phyloP scores from a whole-genome alignment of 2,113 vertebrate species.

The Prionailurus viverrinus region DNA sequence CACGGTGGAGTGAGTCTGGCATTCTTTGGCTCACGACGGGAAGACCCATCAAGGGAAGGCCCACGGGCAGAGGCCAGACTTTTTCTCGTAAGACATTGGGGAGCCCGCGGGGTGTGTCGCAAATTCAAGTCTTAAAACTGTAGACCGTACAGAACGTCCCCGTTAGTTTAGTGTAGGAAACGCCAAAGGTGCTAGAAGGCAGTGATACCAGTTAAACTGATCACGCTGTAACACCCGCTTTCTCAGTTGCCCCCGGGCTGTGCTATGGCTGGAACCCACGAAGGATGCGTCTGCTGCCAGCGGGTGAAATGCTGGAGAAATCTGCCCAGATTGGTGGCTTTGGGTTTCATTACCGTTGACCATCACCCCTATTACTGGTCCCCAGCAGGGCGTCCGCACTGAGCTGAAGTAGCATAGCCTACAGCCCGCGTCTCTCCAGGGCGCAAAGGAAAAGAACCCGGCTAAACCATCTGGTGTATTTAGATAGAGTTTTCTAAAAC shows the following conservation, averaged over 20 bases:
- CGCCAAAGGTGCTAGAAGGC: not conserved
- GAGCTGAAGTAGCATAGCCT: not conserved
- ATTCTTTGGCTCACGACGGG: rapidly evolving
- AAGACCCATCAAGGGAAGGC: rapidly evolving
- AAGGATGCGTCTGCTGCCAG: rapidly evolving
- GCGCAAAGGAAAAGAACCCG: not conserved
- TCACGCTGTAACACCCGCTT: rapidly evolving
- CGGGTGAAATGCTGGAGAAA: not conserved
- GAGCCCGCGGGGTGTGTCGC: not conserved
- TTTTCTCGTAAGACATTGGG: rapidly evolving
- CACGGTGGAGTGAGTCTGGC: rapidly evolving
- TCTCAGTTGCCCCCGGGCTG: rapidly evolving
- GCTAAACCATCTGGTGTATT: not conserved
- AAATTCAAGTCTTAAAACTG: not conserved
- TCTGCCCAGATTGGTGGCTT: not conserved
- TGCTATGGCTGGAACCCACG: rapidly evolving
- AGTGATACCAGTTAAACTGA: not conserved
- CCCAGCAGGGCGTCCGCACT: rapidly evolving
- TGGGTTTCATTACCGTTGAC: not conserved
- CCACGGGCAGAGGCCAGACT: not conserved
- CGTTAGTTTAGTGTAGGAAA: not conserved
- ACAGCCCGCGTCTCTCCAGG: rapidly evolving
- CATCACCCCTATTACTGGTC: not conserved
- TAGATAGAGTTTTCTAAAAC: not conserved
- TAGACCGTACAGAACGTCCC: rapidly evolving